phyloP scores from a whole-genome alignment of 2,888 invertebrate genomes.

The Chrysina gloriosa region DNA sequence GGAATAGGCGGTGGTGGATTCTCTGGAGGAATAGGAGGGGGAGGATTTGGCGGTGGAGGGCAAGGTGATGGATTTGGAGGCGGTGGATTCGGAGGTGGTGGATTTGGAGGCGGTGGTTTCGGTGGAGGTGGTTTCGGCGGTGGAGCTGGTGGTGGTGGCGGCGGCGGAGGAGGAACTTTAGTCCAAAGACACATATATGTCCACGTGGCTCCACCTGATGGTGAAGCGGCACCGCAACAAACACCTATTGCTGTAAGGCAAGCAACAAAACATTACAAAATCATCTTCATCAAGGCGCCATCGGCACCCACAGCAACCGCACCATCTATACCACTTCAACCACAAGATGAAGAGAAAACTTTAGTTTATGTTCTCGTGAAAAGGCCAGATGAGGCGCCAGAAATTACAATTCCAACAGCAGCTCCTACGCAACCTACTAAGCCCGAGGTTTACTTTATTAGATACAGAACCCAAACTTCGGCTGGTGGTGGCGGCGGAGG shows the following conservation, averaged over 20 bases:
- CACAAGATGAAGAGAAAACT: constrained; percentile 89
- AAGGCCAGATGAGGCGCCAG: constrained; percentile 87
- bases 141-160: constrained; percentile 61
- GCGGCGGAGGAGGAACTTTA: constrained; percentile 66
- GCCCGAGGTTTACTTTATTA: constrained; percentile 92
- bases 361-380: constrained; percentile 90
- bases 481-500: constrained; percentile 64
- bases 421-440: constrained; percentile 87
- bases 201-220: constrained; percentile 88
- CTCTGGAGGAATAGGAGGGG: constrained; percentile 48
- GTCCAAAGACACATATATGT: constrained; percentile 90
- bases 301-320: constrained; percentile 81
- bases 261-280: constrained; percentile 87
- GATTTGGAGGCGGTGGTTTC: constrained; percentile 58
- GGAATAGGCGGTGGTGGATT: constrained; percentile 53
- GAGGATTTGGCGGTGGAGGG: constrained; percentile 44
- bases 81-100: constrained; percentile 47
- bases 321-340: constrained; percentile 81
- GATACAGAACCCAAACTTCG: constrained; percentile 79
- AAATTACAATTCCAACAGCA: constrained; percentile 80
- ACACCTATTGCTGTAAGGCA: constrained; percentile 76
- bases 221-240: constrained; percentile 72
- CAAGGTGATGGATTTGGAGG: constrained; percentile 50
- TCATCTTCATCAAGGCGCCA: constrained; percentile 78
- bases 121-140: constrained; percentile 58